Conservation (phyloP, 2,888 invertebrate genomes). For the Dysmachus trigonus region DNA sequence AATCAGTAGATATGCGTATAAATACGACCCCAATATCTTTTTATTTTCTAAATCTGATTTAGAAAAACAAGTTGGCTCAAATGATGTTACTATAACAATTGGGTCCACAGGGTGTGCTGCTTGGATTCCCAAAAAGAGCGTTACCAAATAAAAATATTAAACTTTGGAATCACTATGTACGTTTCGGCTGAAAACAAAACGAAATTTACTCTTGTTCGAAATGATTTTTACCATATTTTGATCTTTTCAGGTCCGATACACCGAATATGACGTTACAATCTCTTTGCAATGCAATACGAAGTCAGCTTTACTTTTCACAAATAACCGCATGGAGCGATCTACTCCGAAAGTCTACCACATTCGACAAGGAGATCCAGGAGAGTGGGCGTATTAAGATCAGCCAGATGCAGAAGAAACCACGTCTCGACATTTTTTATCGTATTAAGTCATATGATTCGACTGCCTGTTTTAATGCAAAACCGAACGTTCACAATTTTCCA, state of each 20-base stretch:
- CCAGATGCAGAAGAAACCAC: slow-evolving; percentile 55
- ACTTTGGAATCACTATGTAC: neutral
- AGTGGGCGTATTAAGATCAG: slow-evolving; percentile 61
- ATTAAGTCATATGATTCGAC: slow-evolving; percentile 61
- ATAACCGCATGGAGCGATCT: slow-evolving; percentile 85
- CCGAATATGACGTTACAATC: slow-evolving; percentile 75
- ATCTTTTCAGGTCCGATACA: slow-evolving; percentile 66
- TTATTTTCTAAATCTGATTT: neutral
- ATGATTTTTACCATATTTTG: neutral
- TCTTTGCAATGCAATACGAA: slow-evolving; percentile 90
- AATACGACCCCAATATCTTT: neutral
- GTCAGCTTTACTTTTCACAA: slow-evolving; percentile 96
- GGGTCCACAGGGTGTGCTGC: neutral
- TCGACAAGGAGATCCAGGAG: slow-evolving; percentile 61
- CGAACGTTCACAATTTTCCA: slow-evolving; percentile 64
- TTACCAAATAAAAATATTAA: neutral
- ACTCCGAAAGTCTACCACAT: slow-evolving; percentile 57
- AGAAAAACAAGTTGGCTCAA: neutral
- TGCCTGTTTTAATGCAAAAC: slow-evolving; percentile 61
- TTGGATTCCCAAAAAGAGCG: neutral
- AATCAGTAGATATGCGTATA: neutral
- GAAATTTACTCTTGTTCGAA: neutral
- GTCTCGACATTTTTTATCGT: slow-evolving; percentile 63
- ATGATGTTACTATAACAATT: neutral
- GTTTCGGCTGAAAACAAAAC: neutral